A percentile compares a stretch with the other conserved stretches of the same genome.
Evolutionary conservation across 1,140 invertebrate genomes (phyloP).

Genomic region (Cydia strobilella): DNA sequence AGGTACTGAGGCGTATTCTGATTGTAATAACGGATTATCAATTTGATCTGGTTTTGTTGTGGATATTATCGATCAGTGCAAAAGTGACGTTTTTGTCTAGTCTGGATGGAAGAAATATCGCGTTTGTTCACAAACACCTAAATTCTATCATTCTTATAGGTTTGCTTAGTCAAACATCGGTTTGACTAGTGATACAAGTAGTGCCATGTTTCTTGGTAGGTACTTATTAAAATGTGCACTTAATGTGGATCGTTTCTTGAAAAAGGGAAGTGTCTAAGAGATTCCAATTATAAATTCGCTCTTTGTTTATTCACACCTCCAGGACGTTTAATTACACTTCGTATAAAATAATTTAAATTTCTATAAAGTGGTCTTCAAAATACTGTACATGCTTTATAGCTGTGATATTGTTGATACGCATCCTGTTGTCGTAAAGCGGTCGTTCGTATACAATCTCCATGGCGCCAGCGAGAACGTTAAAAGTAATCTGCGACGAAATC

Average conservation of each 20-base stretch:
- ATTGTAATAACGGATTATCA: too few relatives aligned
- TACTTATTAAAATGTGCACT: background rate
- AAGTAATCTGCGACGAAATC: background rate
- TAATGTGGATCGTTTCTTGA: background rate
- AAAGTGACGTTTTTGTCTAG: too few relatives aligned
- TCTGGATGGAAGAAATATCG: too few relatives aligned
- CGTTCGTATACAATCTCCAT: background rate
- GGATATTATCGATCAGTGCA: too few relatives aligned
- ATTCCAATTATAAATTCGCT: background rate
- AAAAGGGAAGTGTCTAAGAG: background rate
- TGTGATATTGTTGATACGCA: background rate
- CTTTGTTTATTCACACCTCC: too few relatives aligned
- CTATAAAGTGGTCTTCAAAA: background rate
- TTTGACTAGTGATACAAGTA: background rate
- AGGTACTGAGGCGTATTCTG: too few relatives aligned
- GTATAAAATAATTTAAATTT: background rate
- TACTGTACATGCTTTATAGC: background rate
- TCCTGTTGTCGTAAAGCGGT: conserved; percentile 9
- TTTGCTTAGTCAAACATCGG: background rate
- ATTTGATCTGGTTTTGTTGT: too few relatives aligned
- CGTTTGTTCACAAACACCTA: too few relatives aligned
- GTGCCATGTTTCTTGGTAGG: background rate
- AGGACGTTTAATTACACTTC: too few relatives aligned
- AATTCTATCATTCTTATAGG: background rate
- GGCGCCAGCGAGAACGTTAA: background rate